These are phyloP conservation scores for Mantis religiosa DNA, from an alignment of 2,888 invertebrate genomes.

Conservation along the genomic window DNA sequence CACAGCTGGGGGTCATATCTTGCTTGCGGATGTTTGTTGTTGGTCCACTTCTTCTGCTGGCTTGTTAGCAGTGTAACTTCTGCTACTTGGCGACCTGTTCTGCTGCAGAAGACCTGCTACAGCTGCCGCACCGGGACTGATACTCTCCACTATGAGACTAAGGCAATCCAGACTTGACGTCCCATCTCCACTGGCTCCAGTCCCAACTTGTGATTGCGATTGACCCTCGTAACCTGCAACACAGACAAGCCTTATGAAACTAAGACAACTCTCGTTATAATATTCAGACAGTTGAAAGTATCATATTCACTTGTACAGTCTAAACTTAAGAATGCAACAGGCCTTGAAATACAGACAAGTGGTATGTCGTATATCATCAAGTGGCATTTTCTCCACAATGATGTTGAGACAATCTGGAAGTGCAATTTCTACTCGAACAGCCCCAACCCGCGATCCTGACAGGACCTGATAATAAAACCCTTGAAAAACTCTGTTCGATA, in stretches of 20 bases:
- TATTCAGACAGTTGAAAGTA: too few relatives aligned
- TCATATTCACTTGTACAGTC: too few relatives aligned
- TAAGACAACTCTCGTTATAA: too few relatives aligned
- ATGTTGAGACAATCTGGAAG: conserved; percentile 61
- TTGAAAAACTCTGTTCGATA: too few relatives aligned
- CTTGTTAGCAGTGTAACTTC: neutral
- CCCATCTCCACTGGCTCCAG: conserved; percentile 27
- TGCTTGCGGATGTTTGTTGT: neutral
- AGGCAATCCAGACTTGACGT: conserved; percentile 61
- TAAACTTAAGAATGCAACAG: too few relatives aligned
- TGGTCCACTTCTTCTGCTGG: neutral
- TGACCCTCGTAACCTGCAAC: conserved; percentile 47
- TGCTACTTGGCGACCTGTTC: neutral
- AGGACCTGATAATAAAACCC: conserved; percentile 27
- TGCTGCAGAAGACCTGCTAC: neutral
- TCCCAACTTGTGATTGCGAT: conserved; percentile 48
- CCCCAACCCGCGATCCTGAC: conserved; percentile 48
- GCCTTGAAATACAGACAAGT: too few relatives aligned
- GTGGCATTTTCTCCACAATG: conserved; percentile 58
- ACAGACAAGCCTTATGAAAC: neutral
- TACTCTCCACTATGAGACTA: conserved; percentile 66
- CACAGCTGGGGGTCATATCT: neutral
- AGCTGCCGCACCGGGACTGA: conserved; percentile 41
- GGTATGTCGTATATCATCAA: too few relatives aligned
- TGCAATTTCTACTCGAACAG: conserved; percentile 30